Base-by-base conservation (phyloP, 2,797 vertebrate genomes). In the Propithecus perrieri region DNA sequence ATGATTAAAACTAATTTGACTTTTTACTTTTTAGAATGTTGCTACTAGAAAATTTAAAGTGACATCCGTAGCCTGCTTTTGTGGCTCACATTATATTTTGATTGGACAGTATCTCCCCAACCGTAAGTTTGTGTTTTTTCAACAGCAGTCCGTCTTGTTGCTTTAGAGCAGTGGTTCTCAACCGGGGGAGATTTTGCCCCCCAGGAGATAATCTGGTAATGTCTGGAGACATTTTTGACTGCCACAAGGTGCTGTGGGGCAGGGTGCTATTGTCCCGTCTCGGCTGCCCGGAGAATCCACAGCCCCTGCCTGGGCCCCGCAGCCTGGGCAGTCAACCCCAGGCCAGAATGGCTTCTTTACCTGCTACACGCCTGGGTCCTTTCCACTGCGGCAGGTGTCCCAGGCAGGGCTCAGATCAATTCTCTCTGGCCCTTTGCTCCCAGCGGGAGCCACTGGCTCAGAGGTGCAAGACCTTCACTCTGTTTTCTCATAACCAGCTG, bases 91-190 rank as follows among this genome's bases (percentile, higher is more conserved):
- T 20, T 14, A 9, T 35, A 2, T 43, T 50, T 67, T 24, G 89
- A 20, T 22, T 22, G 85, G 74, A 43, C 6, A 0, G 50, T 0
- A 4, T 2, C 12, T 8, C 48, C 48, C 33, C 2, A 30, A 5
- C 12, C 2, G 17, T 20, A 81, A 41, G 7, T 69, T 0, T 7
- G 1, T 12, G 2, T 26, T 26, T 46, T 14, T 75, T 69, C 20
- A 3, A 8, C 10, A 17, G 5, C 13, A 4, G 22, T 24, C 63
- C 4, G 1, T 84, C 43, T 76, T 14, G 57, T 6, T 67, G 75
- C 13, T 4, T 26, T 20, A 35, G 69, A 35, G n/a, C 2, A 0
- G 38, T 2, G 20, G 20, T 41, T 78, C 61, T 4, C 48, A n/a
- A 5, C 4, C 2, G 1, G 5, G 35, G 4, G 3, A 4, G 18